Conservation (phyloP, 2,888 invertebrate genomes). For the Tetragonisca angustula region DNA sequence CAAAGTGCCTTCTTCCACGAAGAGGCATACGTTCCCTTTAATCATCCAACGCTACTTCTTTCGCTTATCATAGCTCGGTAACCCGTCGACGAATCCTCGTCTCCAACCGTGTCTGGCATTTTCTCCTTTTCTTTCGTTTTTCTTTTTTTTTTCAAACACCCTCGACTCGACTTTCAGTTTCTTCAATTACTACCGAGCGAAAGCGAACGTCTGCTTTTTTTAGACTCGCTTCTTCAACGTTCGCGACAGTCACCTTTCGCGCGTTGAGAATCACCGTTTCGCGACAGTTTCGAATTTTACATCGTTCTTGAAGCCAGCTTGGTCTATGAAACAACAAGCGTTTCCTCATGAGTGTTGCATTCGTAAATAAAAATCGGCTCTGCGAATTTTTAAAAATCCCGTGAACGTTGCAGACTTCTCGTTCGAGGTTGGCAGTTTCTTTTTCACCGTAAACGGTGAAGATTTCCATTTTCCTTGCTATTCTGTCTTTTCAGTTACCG, state of each 20-base stretch:
- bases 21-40: neutral
- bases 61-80: slow-evolving; percentile 1
- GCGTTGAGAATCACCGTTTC: neutral
- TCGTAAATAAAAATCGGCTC: neutral
- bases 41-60: slow-evolving; percentile 1
- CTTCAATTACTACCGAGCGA: slow-evolving; percentile 6
- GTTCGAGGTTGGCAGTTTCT: neutral
- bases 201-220: slow-evolving; percentile 7
- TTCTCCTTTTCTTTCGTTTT: too few relatives aligned
- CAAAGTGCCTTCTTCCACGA: neutral
- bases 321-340: slow-evolving; percentile 3
- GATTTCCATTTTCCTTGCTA: neutral
- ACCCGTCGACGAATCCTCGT: neutral
- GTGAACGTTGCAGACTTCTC: neutral
- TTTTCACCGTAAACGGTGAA: neutral
- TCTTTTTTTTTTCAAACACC: neutral
- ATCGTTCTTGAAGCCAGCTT: neutral
- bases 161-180: slow-evolving; percentile 1
- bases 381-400: neutral
- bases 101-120: neutral
- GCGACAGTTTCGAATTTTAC: neutral
- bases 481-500: neutral
- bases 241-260: slow-evolving; percentile 3
- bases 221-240: neutral
- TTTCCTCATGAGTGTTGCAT: neutral